Base-by-base conservation (phyloP, 2,113 vertebrate genomes). In the Serinus canaria region DNA sequence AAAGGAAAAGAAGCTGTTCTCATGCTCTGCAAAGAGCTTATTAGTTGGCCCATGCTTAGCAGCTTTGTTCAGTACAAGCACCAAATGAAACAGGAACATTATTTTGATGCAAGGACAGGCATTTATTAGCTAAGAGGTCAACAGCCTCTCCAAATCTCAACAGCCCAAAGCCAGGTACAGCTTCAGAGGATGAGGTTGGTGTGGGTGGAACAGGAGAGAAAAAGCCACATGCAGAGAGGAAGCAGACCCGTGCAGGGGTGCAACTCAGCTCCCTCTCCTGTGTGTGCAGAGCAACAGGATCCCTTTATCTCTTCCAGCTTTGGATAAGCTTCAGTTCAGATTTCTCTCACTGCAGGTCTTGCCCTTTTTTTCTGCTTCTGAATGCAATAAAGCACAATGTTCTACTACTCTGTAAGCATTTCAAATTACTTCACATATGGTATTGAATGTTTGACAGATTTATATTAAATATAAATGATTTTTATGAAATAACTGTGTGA, bases 361-460 rank as follows among this genome's bases (percentile, higher is more conserved):
- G 43, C n/a, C 46, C 81, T 50, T 75, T 43, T 43, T 96, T 83
- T 91, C 59, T 77, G 70, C 82, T 68, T 92, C 31, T 49, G 43
- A 83, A 76, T 55, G 52, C 47, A 80, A 83, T 80, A 73, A 83
- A 94, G 35, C 7, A 5, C 68, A 50, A 46, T 73, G n/a, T 78
- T 92, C 84, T 87, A 77, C 0, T 3, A 80, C 30, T 84, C 55
- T 10, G 19, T 82, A 87, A 79, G 62, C 87, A 69, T 79, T 95
- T 87, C 22, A 85, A 92, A 96, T 79, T 89, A 92, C 67, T 94
- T 87, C 81, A 74, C 78, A 69, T 85, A 67, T 44, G 58, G 53
- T 83, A 95, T 91, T 83, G 85, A 83, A 94, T 74, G 87, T 81
- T 91, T 91, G 93, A 85, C 78, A 92, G 76, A 90, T 92, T 95